Base-by-base conservation (phyloP, 2,113 vertebrate genomes). In the Trichechus manatus region DNA sequence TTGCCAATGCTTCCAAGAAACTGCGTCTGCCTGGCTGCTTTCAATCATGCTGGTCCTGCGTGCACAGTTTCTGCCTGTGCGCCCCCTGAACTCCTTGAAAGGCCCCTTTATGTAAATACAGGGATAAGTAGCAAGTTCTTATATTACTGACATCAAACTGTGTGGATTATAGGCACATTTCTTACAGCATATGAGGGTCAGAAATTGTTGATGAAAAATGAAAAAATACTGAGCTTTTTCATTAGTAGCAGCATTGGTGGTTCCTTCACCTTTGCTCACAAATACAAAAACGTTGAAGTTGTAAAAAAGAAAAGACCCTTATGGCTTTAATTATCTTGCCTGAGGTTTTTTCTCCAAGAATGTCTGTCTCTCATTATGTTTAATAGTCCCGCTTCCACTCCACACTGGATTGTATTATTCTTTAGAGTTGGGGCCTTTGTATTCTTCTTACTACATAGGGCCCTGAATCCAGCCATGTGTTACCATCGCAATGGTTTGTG, bases 271-370 rank as follows among this genome's bases (percentile, higher is more conserved):
- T 93, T n/a, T 91, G 10, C 31, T 87, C 33, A 3, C 19, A 68
- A 72, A 61, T 44, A 42, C 66, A 81, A 80, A 47, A 66, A 33
- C 61, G 70, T 64, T 78, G 75, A 83, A 78, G 81, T 25, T 93
- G 47, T 91, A 29, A 75, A 85, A 89, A 66, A 64, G 85, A 89
- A 39, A 81, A 47, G 36, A 22, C 0, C 0, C 53, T 94, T 87
- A 87, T 97, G 96, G 77, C 66, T 97, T 95, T 93, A 92, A 97
- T 96, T 95, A 92, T 93, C 61, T 94, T 56, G 81, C 80, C 81
- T 63, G 56, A 75, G 59, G 36, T 61, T 95, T 94, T 94, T 95
- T 15, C 22, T 42, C 84, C 47, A 36, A 77, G 59, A 63, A 22
- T n/a, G 23, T 81, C 93, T 93, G 93, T 79, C 93, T 95, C 72